phyloP scores from a whole-genome alignment of 2,888 invertebrate genomes.

The Caenorhabditis sp. region DNA sequence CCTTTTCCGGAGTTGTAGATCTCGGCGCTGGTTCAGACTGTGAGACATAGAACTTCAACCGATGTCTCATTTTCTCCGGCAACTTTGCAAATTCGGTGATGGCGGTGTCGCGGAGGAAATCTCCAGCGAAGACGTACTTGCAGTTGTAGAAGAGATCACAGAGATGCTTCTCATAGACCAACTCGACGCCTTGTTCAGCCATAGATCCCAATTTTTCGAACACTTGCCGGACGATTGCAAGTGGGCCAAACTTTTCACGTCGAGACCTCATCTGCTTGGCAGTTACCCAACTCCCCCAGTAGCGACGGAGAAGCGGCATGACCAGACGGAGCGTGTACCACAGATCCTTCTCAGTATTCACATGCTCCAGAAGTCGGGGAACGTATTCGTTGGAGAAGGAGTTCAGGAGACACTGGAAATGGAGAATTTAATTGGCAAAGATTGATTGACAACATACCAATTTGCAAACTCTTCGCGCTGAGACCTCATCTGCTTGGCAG shows the following conservation, averaged over 20 bases:
- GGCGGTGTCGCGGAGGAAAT: conserved; percentile 77
- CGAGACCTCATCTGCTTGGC: conserved; percentile 30
- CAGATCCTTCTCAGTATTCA: conserved; percentile 65
- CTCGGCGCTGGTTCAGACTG: conserved; percentile 30
- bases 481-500: no score
- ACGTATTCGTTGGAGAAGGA: conserved; percentile 35
- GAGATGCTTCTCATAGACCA: conserved; percentile 65
- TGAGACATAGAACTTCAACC: conserved; percentile 62
- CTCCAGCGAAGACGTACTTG: conserved; percentile 85
- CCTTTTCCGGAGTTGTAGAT: conserved; percentile 14
- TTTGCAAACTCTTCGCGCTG: no score
- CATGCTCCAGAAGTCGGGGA: conserved; percentile 33
- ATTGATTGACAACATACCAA: no score
- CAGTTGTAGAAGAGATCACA: conserved; percentile 84
- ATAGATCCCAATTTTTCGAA: conserved; percentile 56
- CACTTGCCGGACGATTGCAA: conserved; percentile 29
- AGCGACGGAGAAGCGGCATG: conserved; percentile 63
- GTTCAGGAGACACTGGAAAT: conserved; percentile 39
- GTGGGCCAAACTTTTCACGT: conserved; percentile 31
- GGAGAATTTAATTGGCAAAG: no score
- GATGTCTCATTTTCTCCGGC: conserved; percentile 56
- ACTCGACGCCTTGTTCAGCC: conserved; percentile 51
- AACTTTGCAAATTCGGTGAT: conserved; percentile 60
- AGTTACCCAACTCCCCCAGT: conserved; percentile 40
- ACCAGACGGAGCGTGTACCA: conserved; percentile 63